Evolutionary conservation across 2,888 invertebrate species (phyloP).

Genomic region (Eumerus sabulonum): DNA sequence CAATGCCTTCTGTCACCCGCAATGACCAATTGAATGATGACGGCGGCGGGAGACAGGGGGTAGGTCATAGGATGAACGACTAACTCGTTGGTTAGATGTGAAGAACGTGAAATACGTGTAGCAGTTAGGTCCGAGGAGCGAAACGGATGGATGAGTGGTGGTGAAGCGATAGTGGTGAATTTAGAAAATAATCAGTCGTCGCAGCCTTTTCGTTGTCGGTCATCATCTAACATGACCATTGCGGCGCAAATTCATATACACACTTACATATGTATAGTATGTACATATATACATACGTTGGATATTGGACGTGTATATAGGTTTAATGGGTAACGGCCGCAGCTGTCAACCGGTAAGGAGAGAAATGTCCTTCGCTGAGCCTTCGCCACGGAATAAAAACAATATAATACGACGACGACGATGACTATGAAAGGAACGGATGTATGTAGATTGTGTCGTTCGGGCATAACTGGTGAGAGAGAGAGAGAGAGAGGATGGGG

Average conservation of each 20-base stretch:
- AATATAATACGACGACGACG: constrained; percentile 33
- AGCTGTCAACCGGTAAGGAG: constrained; percentile 50
- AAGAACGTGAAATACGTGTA: no score
- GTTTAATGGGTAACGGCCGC: constrained; percentile 19
- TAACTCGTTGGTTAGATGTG: no score
- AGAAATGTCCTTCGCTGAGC: constrained; percentile 57
- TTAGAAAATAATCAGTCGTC: constrained; percentile 68
- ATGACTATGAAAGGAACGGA: constrained; percentile 29
- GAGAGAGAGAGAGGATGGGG: constrained; percentile 17
- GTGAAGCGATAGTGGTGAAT: constrained; percentile 42
- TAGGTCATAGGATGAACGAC: no score
- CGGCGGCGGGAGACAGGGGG: neutral
- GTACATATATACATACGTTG: no score
- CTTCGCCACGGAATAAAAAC: constrained; percentile 58
- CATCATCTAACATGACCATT: constrained; percentile 68
- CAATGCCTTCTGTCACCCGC: constrained; percentile 48
- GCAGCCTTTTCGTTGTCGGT: constrained; percentile 69
- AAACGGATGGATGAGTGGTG: neutral
- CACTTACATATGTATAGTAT: constrained; percentile 11
- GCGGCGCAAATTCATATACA: constrained; percentile 64
- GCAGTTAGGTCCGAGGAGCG: no score
- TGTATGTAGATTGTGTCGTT: constrained; percentile 35
- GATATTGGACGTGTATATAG: no score
- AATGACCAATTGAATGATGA: constrained; percentile 60
- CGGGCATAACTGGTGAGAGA: constrained; percentile 40